Conservation (phyloP, 2,888 invertebrate species). For the Drosophila subquinaria region DNA sequence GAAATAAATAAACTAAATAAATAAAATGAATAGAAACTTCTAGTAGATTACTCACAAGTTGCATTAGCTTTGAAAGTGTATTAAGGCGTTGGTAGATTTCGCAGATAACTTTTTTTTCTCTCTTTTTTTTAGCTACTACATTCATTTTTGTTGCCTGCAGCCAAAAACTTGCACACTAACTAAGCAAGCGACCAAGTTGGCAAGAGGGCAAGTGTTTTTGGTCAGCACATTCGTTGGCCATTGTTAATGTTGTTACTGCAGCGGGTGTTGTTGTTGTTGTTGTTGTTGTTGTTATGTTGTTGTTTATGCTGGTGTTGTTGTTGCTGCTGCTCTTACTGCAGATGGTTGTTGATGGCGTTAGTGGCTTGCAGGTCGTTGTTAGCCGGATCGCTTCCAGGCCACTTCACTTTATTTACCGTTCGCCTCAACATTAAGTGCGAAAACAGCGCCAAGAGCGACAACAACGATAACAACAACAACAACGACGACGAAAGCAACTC, state of each 20-base stretch:
- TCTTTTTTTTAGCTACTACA: background rate
- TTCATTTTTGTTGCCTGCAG: slow-evolving; percentile 19
- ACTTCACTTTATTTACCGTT: slow-evolving; percentile 75
- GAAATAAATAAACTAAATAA: too few species aligned
- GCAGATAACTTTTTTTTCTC: background rate
- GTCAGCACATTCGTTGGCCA: slow-evolving; percentile 22
- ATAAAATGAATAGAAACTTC: too few species aligned
- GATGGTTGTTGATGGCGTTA: slow-evolving; percentile 33
- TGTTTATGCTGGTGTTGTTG: slow-evolving; percentile 13
- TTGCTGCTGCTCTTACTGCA: slow-evolving; percentile 17
- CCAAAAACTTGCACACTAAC: slow-evolving; percentile 30
- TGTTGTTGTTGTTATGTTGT: slow-evolving; percentile 16
- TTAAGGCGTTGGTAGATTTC: slow-evolving; percentile 4
- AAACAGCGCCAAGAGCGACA: slow-evolving; percentile 42
- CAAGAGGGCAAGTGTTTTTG: slow-evolving; percentile 53
- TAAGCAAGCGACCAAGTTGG: slow-evolving; percentile 34
- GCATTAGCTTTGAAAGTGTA: slow-evolving; percentile 14
- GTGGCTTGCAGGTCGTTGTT: slow-evolving; percentile 33
- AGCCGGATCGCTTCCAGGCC: slow-evolving; percentile 68
- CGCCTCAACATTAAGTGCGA: slow-evolving; percentile 57
- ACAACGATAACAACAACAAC: slow-evolving; percentile 10
- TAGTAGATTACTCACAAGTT: background rate
- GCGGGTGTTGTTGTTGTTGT: slow-evolving; percentile 20
- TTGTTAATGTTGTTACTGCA: slow-evolving; percentile 32
- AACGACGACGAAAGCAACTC: slow-evolving; percentile 1